A percentile compares a stretch with the other conserved stretches of the same genome.
These are phyloP conservation scores for Habrosyne pyritoides DNA, from an alignment of 2,888 invertebrate species.

Conservation along the genomic window DNA sequence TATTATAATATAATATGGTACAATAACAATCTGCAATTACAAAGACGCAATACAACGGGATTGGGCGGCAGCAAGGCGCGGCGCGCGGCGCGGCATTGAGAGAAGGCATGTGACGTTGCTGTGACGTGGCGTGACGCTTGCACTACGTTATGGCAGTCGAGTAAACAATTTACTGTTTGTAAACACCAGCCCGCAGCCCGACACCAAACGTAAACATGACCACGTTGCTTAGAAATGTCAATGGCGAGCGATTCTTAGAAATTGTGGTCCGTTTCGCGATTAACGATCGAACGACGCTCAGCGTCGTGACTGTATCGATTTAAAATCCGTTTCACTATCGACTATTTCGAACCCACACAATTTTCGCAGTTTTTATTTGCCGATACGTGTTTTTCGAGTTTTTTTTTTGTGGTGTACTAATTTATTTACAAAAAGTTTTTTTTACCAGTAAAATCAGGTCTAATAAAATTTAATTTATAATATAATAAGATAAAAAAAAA, in stretches of 20 bases:
- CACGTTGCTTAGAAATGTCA: slow-evolving; percentile 69
- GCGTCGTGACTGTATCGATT: slow-evolving; percentile 2
- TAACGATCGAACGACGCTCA: slow-evolving; percentile 25
- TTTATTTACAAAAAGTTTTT: too few relatives aligned
- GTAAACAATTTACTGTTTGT: slow-evolving; percentile 79
- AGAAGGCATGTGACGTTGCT: slow-evolving; percentile 46
- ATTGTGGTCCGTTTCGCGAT: slow-evolving; percentile 37
- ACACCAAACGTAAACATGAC: slow-evolving; percentile 68
- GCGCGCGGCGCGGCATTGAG: slow-evolving; percentile 30
- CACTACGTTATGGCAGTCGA: slow-evolving; percentile 60
- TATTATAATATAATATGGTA: slow-evolving; percentile 11
- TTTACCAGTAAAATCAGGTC: too few relatives aligned
- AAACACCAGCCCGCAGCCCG: slow-evolving; percentile 60
- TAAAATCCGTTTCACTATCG: background rate
- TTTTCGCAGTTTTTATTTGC: background rate
- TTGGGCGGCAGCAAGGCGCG: slow-evolving; percentile 54
- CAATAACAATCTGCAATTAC: slow-evolving; percentile 35
- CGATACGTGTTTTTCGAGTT: background rate
- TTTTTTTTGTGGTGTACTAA: too few relatives aligned
- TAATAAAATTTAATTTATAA: too few relatives aligned
- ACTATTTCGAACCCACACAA: background rate
- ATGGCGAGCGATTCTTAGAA: slow-evolving; percentile 56
- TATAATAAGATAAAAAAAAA: too few relatives aligned
- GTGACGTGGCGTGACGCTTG: slow-evolving; percentile 53
- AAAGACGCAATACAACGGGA: slow-evolving; percentile 65